phyloP scores from a whole-genome alignment of 2,888 invertebrate species.

The Lymantria monacha region DNA sequence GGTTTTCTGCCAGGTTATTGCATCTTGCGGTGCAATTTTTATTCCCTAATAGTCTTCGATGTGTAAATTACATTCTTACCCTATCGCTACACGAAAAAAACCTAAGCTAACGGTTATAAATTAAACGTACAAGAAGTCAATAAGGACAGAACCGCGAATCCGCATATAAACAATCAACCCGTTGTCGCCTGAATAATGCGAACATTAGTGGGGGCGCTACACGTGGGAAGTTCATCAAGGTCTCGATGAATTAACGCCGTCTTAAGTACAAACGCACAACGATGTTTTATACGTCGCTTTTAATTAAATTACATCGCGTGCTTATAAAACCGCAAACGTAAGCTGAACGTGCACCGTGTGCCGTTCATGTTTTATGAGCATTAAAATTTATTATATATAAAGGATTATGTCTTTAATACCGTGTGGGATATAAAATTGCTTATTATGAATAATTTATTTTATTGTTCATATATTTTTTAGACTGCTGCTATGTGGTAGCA shows the following conservation, averaged over 20 bases:
- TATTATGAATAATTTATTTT: no score
- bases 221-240: conserved; percentile 61
- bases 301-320: conserved; percentile 75
- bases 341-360: conserved; percentile 33
- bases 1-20: no score
- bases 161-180: conserved; percentile 45
- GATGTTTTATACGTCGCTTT: conserved; percentile 64
- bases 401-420: no score
- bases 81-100: neutral
- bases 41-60: no score
- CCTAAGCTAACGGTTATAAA: conserved; percentile 15
- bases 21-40: no score
- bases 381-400: conserved; percentile 27
- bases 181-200: conserved; percentile 55
- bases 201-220: conserved; percentile 50
- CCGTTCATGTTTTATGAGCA: conserved; percentile 36
- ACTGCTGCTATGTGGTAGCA: no score
- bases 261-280: conserved; percentile 57
- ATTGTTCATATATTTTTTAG: no score
- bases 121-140: conserved; percentile 27
- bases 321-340: conserved; percentile 52
- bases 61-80: no score
- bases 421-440: no score
- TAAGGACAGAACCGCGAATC: conserved; percentile 36
- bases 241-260: conserved; percentile 52